Evolutionary conservation across 2,113 vertebrate species (phyloP), one percentile per base, ranked within the genome.

Genomic region (Jacana jacana): DNA sequence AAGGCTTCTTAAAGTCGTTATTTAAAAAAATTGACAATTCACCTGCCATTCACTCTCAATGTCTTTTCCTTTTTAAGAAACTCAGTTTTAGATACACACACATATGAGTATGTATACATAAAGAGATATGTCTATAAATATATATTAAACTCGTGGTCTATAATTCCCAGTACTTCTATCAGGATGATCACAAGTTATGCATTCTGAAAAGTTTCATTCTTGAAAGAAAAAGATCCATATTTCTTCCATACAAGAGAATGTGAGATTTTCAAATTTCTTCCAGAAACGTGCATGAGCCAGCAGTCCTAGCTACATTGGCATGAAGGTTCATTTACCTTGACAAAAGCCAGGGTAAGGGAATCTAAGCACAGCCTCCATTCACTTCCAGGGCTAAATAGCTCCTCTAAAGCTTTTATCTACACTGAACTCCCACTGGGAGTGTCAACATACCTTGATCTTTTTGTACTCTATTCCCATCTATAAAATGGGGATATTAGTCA

Each of bases 361-460:
- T 78, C 68, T 89, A 66, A 81, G 91, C 86, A 89, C 60, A 96
- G 30, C 69, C 51, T 91, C 69, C 46, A 46, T 49, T 44, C 24
- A 42, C 57, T 95, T 76, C 48, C 70, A 93, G 65, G 70, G 57
- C 83, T 93, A 86, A 94, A 92, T 4, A 92, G 64, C 55, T 92
- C 48, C 83, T 91, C 83, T 75, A 60, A 93, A 95, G 94, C 93
- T 95, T 96, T 97, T 97, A 95, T 95, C 95, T 93, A 71, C 73
- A 37, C 60, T 87, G 91, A 95, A 89, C 89, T 97, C 94, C 83
- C 94, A 51, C 22, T 13, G 86, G 91, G 77, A 97, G 69, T 11
- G 91, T 89, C 94, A 92, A 87, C 88, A 91, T 88, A 83, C 86
- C 93, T 94, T 92, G 88, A 95, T 94, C 82, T 95, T 92, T 95